Percentiles rank a stretch among this genome's conserved stretches.
Evolutionary conservation across 2,888 invertebrate species (phyloP).

Genomic region (Oscheius sp.): DNA sequence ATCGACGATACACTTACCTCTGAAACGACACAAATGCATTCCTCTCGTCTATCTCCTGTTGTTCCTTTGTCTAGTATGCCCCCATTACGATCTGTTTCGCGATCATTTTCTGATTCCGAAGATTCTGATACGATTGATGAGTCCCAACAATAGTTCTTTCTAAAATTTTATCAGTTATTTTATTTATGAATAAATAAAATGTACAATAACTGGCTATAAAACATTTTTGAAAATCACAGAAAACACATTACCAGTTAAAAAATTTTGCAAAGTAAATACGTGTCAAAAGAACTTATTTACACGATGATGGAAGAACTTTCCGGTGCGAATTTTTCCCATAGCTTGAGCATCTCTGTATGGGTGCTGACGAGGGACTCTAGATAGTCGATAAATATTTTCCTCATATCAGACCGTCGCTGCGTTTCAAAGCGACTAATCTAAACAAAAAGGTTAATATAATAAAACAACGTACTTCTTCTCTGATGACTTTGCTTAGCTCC

Average conservation of each 20-base stretch:
- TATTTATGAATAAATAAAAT: neutral
- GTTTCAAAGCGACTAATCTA: conserved; percentile 86
- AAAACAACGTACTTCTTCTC: conserved; percentile 79
- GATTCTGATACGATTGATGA: neutral
- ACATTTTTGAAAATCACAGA: neutral
- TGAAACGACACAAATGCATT: conserved; percentile 15
- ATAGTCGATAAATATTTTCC: conserved; percentile 86
- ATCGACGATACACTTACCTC: conserved; percentile 27
- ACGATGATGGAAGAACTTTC: conserved; percentile 85
- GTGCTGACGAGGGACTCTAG: conserved; percentile 91
- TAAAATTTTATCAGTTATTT: too few species aligned
- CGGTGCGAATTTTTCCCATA: conserved; percentile 80
- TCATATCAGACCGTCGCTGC: conserved; percentile 92
- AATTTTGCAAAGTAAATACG: neutral
- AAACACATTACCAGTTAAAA: conserved; percentile 4
- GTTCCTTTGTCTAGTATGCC: conserved; percentile 9
- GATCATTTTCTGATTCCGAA: neutral
- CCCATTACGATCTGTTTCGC: neutral
- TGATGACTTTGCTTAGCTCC: conserved; percentile 80
- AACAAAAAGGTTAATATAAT: neutral
- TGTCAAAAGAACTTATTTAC: conserved; percentile 17
- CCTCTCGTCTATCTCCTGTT: conserved; percentile 23
- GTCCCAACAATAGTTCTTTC: too few species aligned
- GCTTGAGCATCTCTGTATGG: conserved; percentile 79
- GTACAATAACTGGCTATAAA: neutral